phyloP scores from a whole-genome alignment of 2,113 vertebrate genomes.

The Serinus canaria region DNA sequence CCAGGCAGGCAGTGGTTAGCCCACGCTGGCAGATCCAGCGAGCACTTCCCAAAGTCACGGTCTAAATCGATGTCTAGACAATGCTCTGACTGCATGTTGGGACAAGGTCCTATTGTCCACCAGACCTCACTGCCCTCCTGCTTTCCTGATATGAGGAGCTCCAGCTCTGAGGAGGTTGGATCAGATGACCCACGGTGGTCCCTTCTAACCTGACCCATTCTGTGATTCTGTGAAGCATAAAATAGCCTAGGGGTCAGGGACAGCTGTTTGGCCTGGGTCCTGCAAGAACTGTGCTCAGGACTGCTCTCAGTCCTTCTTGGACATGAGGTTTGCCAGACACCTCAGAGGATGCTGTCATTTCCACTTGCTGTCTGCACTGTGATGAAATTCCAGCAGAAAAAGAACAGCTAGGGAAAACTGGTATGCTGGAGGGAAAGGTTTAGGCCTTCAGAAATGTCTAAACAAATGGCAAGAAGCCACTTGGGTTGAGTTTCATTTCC shows the following conservation, averaged over 20 bases:
- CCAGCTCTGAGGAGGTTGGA: background rate
- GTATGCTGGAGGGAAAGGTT: background rate
- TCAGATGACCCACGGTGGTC: background rate
- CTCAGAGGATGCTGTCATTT: background rate
- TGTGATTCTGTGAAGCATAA: background rate
- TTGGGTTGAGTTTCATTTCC: background rate
- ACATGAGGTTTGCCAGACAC: background rate
- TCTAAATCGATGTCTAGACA: background rate
- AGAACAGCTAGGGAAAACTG: background rate
- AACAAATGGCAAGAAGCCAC: background rate
- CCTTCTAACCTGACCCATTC: background rate
- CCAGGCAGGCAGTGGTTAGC: conserved; percentile 15
- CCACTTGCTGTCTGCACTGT: background rate
- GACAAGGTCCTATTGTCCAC: background rate
- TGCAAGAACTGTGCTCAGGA: background rate
- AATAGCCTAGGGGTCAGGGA: background rate
- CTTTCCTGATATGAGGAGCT: background rate
- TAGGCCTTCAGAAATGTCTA: background rate
- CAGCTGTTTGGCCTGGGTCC: background rate
- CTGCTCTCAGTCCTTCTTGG: background rate
- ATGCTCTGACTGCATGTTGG: background rate
- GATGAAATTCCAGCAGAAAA: background rate
- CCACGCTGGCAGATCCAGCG: background rate
- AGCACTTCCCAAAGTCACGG: background rate
- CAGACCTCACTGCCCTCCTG: background rate